Evolutionary conservation across 2,888 invertebrate genomes (phyloP).

Genomic region (Ophion costatus): DNA sequence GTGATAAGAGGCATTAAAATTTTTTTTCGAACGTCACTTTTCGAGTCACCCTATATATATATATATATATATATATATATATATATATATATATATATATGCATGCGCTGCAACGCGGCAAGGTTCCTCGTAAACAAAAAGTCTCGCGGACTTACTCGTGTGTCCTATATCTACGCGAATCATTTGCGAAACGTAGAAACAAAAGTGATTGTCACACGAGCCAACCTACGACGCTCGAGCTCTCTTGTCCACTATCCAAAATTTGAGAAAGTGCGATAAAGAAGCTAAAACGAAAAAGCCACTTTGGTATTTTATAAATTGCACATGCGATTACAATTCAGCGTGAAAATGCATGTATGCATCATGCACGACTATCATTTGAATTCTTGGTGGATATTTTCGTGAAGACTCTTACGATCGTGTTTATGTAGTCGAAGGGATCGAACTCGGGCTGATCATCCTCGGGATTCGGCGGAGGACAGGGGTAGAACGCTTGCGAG

Average conservation of each 20-base stretch:
- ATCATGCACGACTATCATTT: neutral
- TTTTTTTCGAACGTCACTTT: too few species aligned
- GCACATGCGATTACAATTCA: neutral
- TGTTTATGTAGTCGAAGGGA: conserved; percentile 83
- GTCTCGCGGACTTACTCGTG: neutral
- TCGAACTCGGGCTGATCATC: conserved; percentile 83
- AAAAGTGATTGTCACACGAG: conserved; percentile 6
- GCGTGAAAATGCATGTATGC: neutral
- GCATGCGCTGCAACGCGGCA: conserved; percentile 11
- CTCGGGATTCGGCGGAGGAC: conserved; percentile 85
- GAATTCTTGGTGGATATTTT: neutral
- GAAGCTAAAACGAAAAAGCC: neutral
- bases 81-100: neutral
- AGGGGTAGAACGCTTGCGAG: conserved; percentile 86
- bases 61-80: too few species aligned
- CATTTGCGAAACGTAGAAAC: neutral
- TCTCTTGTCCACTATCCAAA: neutral
- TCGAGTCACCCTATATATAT: too few species aligned
- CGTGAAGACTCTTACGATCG: conserved; percentile 79
- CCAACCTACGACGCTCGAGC: conserved; percentile 9
- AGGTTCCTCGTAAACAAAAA: conserved; percentile 37
- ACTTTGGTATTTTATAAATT: neutral
- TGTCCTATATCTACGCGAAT: neutral
- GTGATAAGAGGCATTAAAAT: too few species aligned
- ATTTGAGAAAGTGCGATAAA: neutral